Evolutionary conservation across 2,797 vertebrate species (phyloP), one percentile per base, ranked within the genome.

Genomic region (Chaetophractus vellerosus): DNA sequence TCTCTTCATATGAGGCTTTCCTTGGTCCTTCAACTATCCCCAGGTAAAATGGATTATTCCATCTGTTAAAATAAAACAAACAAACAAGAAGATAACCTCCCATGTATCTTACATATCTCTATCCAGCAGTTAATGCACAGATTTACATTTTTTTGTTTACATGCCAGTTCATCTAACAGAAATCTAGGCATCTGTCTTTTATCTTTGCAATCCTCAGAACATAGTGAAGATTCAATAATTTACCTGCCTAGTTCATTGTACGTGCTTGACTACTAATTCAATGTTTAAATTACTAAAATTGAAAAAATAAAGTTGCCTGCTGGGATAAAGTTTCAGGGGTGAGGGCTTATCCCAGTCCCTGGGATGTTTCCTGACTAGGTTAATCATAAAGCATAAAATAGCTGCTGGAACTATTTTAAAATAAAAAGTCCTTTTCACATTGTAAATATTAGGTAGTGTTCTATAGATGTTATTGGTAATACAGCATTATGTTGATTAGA

Each of bases 301-400:
- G 21, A 48, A n/a, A 50, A 66, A 74, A 69, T 36, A 50, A 86
- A 88, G 36, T 63, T 84, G 4, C 28, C 4, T 48, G 0, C 1
- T 38, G 19, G 19, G 14, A 2, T 80, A n/a, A 88, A 90, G 9
- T 93, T 96, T 85, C 69, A 80, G 24, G 12, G 5, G 0, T 85
- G 72, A 82, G 14, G 82, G 52, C 23, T 61, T 79, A 76, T 57
- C 52, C 12, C 84, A 19, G 81, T 69, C 24, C 36, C 33, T 76
- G 0, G 68, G 18, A 91, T 88, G 41, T 78, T 89, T 96, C 14
- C 61, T 84, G 12, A 68, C n/a, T 33, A 57, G 23, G 45, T 72
- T 94, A 86, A 79, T 94, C 14, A 89, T 31, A 91, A 76, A 71
- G 59, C 88, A 61, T 38, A 64, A 79, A 96, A 91, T 19, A 82